Evolutionary conservation across 2,113 vertebrate species (phyloP).

Genomic region (Lophochroa leadbeateri): DNA sequence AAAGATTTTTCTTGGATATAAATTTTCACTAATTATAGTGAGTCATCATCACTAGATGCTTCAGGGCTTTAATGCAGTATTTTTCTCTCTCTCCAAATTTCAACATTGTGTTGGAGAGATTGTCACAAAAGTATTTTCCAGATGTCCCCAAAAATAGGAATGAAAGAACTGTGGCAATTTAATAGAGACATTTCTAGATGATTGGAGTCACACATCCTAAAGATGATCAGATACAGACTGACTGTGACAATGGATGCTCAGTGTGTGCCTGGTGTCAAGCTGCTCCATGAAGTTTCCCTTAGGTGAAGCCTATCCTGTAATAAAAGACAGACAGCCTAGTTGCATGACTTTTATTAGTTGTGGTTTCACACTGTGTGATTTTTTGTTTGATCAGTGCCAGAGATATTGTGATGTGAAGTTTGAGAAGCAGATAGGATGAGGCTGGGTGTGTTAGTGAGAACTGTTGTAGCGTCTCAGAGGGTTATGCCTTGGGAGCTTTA

Average conservation of each 20-base stretch:
- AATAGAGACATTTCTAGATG: background rate
- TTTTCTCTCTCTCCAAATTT: background rate
- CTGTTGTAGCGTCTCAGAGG: background rate
- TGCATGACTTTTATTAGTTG: background rate
- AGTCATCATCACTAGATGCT: background rate
- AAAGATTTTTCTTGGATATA: background rate
- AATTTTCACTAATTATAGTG: background rate
- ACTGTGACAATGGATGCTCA: background rate
- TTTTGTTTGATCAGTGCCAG: background rate
- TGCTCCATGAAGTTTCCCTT: background rate
- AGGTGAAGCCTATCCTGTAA: background rate
- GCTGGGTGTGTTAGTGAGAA: background rate
- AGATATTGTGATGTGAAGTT: background rate
- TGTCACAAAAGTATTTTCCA: background rate
- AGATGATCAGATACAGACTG: background rate
- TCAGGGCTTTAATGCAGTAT: background rate
- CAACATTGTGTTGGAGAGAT: background rate
- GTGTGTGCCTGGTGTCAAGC: background rate
- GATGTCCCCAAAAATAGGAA: background rate
- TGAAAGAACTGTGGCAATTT: background rate
- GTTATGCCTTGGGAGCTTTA: background rate
- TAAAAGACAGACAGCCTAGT: background rate
- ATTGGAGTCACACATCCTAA: background rate
- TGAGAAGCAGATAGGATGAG: background rate
- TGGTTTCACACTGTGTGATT: background rate